Evolutionary conservation across 2,113 vertebrate species (phyloP), one percentile per base, ranked within the genome.

Genomic region (Passer montanus): DNA sequence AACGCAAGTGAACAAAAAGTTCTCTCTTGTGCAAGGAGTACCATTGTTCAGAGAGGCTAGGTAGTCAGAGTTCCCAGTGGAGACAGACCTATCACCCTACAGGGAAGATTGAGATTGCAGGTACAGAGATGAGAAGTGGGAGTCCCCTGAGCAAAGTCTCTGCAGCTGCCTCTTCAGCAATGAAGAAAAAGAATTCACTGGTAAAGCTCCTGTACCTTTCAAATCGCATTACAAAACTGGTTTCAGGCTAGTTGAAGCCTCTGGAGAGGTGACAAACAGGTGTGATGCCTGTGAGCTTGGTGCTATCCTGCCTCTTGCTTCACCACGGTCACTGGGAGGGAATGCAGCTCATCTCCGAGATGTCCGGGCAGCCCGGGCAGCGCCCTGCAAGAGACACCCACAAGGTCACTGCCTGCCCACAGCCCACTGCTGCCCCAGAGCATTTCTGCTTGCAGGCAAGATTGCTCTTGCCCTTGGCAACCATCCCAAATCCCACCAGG

Each of bases 101-200:
- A 70, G 90, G 89, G 81, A 58, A 87, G 50, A 59, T 63, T 33
- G 47, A 59, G 60, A 39, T 68, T 79, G 91, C 89, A 95, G 87
- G 69, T 80, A 95, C 91, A 83, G 94, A 95, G 91, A 86, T 76
- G 84, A 95, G 73, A 93, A 96, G 89, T 84, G 67, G 78, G 90
- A 94, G 84, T 95, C 94, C 95, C 97, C 96, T 97, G 97, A 97
- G 97, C 88, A 87, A 97, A 91, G 93, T 90, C 88, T 95, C 96
- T 96, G 96, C 90, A 88, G 76, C 94, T 94, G 94, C 90, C 95
- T 94, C 92, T 90, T 79, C 69, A 84, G 76, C 87, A 83, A 60
- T 21, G 88, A 87, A 94, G 74, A 82, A 89, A 85, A 94, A 39
- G 4, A 89, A 92, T 64, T 96, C 53, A 88, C 85, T 75, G 73